These are phyloP conservation scores for Cryptus viduatorius DNA, from an alignment of 2,888 invertebrate species.

Conservation along the genomic window DNA sequence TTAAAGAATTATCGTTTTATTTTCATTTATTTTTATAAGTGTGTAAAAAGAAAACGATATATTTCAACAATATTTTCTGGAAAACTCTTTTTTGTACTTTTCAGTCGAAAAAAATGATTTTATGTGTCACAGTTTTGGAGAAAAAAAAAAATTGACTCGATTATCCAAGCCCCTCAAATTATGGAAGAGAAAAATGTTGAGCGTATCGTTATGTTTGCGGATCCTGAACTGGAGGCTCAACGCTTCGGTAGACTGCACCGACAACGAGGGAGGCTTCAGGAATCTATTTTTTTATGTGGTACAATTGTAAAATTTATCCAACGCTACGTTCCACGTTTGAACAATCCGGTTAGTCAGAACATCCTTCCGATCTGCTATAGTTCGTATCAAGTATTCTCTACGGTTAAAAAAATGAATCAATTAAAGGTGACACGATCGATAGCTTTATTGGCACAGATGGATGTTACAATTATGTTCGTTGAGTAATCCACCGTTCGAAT, in stretches of 20 bases:
- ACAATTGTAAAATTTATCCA: background rate
- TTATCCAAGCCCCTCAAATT: too few species aligned
- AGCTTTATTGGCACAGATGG: background rate
- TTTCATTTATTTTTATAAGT: too few species aligned
- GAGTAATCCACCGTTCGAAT: background rate
- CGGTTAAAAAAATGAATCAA: background rate
- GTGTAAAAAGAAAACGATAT: background rate
- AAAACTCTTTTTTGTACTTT: conserved; percentile 35
- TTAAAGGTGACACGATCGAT: background rate
- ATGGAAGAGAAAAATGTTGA: too few species aligned
- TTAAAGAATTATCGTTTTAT: too few species aligned
- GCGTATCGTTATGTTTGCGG: conserved; percentile 52
- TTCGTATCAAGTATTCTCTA: background rate
- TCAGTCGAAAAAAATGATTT: too few species aligned
- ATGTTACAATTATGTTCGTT: background rate
- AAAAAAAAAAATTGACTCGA: too few species aligned
- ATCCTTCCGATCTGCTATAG: background rate
- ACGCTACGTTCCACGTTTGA: background rate
- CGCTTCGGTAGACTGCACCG: conserved; percentile 57
- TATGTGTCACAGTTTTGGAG: too few species aligned
- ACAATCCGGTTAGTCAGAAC: background rate
- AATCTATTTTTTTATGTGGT: background rate
- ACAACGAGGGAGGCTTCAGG: background rate
- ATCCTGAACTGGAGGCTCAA: conserved; percentile 52
- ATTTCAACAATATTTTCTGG: conserved; percentile 14